phyloP scores from a whole-genome alignment of 1,140 invertebrate genomes.

The Bombus impatiens region DNA sequence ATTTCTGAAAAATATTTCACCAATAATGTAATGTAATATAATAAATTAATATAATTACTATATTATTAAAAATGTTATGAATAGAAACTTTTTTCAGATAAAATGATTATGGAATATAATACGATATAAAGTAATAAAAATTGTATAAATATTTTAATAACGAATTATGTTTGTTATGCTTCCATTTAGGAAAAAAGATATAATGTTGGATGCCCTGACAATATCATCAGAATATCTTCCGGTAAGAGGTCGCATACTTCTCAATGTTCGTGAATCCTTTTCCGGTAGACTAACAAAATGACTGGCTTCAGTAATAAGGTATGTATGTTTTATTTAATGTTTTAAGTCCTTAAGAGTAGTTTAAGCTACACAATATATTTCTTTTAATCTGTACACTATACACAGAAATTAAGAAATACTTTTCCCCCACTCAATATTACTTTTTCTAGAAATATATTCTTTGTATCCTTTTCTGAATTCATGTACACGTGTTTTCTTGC shows the following conservation, averaged over 20 bases:
- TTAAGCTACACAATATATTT: background rate
- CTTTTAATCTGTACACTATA: background rate
- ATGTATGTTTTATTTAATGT: conserved; percentile 59
- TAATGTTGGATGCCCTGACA: conserved; percentile 27
- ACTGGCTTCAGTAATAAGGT: conserved; percentile 80
- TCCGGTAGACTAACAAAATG: conserved; percentile 74
- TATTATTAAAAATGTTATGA: background rate
- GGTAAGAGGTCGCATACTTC: conserved; percentile 27
- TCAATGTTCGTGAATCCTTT: conserved; percentile 57
- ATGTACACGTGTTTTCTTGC: conserved; percentile 59
- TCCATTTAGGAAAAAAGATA: background rate
- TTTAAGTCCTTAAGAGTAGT: conserved; percentile 4
- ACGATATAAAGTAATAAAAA: background rate
- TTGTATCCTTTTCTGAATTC: background rate
- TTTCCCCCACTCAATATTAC: background rate
- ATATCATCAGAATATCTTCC: conserved; percentile 34
- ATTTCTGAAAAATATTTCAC: background rate
- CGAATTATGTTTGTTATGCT: background rate
- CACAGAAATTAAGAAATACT: background rate
- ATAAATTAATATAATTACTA: background rate
- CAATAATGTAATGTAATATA: background rate
- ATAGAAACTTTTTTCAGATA: background rate
- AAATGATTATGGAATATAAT: background rate
- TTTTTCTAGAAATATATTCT: background rate
- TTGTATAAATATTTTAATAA: background rate